Conservation (phyloP, 1,140 invertebrate genomes). For the Achatina immaculata region DNA sequence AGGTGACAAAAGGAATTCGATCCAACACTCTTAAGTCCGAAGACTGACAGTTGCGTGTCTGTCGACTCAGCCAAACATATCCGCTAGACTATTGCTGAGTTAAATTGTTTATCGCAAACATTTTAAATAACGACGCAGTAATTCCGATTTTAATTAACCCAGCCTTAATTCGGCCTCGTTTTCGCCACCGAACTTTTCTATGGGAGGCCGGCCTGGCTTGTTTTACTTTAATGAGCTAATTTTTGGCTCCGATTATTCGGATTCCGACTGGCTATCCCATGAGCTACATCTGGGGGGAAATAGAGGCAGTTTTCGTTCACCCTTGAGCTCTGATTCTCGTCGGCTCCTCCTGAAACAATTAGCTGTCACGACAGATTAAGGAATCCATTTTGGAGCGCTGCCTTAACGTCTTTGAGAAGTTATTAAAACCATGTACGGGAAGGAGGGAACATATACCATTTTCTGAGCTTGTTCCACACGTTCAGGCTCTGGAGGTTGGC, state of each 20-base stretch:
- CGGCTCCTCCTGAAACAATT: neutral
- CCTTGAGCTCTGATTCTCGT: neutral
- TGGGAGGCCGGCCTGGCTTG: neutral
- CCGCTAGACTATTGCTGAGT: too few species aligned
- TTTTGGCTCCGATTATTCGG: neutral
- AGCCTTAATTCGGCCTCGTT: too few species aligned
- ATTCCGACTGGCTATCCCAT: neutral
- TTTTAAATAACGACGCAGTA: too few species aligned
- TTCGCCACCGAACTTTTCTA: too few species aligned
- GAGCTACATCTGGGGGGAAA: too few species aligned
- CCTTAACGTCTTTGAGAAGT: neutral
- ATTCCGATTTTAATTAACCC: too few species aligned
- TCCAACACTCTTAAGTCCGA: too few species aligned
- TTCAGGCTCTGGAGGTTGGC: neutral
- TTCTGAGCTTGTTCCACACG: neutral
- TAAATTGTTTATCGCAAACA: too few species aligned
- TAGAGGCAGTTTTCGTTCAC: neutral
- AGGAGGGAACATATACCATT: neutral
- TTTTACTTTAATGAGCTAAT: neutral
- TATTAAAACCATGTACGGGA: neutral
- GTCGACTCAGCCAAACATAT: too few species aligned
- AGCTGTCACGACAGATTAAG: neutral
- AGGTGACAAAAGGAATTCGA: too few species aligned
- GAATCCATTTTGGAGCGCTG: neutral
- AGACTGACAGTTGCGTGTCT: too few species aligned